phyloP scores from a whole-genome alignment of 2,888 invertebrate species.

The Lasius platythorax region DNA sequence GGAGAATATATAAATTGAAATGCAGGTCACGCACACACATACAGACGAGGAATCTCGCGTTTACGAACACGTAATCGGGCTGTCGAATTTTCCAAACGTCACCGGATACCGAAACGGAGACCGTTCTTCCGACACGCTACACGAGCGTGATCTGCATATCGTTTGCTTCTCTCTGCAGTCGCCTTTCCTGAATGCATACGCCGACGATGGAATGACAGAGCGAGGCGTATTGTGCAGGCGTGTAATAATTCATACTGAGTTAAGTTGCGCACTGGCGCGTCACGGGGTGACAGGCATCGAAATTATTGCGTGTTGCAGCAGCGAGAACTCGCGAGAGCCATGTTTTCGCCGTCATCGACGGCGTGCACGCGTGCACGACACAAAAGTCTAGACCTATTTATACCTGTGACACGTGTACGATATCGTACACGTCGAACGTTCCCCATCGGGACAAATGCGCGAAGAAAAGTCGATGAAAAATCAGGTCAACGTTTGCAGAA shows the following conservation, averaged over 20 bases:
- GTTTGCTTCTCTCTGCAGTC: slow-evolving; percentile 13
- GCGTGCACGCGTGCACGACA: neutral
- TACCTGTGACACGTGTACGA: neutral
- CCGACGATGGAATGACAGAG: slow-evolving; percentile 32
- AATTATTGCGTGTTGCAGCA: slow-evolving; percentile 47
- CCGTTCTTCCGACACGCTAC: neutral
- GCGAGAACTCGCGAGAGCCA: slow-evolving; percentile 11
- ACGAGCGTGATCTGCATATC: slow-evolving; percentile 40
- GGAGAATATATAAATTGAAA: neutral
- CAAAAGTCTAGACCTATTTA: slow-evolving; percentile 40
- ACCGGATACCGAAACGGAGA: slow-evolving; percentile 9
- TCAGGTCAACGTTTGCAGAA: slow-evolving; percentile 19
- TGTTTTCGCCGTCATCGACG: slow-evolving; percentile 17
- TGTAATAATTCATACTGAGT: slow-evolving; percentile 59
- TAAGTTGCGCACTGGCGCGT: slow-evolving; percentile 27
- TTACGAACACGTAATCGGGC: slow-evolving; percentile 25
- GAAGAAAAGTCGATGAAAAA: slow-evolving; percentile 39
- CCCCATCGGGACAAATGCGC: neutral
- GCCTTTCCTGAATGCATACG: slow-evolving; percentile 29
- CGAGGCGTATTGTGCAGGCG: slow-evolving; percentile 56
- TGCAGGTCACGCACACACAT: neutral
- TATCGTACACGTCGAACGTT: neutral
- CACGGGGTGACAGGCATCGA: slow-evolving; percentile 55
- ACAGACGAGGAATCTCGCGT: slow-evolving; percentile 4
- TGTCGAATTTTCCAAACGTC: slow-evolving; percentile 26